A percentile compares a stretch with the other conserved stretches of the same genome.
Evolutionary conservation across 2,113 vertebrate genomes (phyloP).

Genomic region (Bufo bufo): DNA sequence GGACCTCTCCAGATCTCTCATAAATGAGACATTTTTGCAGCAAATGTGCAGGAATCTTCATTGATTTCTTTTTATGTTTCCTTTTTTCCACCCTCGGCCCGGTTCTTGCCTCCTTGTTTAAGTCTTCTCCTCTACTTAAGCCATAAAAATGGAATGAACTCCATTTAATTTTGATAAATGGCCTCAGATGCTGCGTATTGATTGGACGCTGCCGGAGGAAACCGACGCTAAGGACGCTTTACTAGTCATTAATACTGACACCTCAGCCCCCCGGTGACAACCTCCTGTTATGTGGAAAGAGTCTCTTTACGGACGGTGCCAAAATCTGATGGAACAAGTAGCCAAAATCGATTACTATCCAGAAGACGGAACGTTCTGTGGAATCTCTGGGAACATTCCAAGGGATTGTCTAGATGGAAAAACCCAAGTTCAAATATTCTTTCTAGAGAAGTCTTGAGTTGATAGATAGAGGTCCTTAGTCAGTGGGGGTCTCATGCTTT

Average conservation of each 20-base stretch:
- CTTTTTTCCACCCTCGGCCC: background rate
- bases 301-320: background rate
- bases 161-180: slow-evolving; percentile 58
- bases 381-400: slow-evolving; percentile 29
- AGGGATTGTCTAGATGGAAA: background rate
- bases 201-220: slow-evolving; percentile 35
- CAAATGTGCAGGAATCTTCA: slow-evolving; percentile 45
- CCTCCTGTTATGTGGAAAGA: slow-evolving; percentile 31
- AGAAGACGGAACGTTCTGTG: slow-evolving; percentile 29
- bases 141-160: slow-evolving; percentile 50
- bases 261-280: background rate
- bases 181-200: slow-evolving; percentile 38
- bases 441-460: too few relatives aligned
- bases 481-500: too few relatives aligned
- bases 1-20: slow-evolving; percentile 40
- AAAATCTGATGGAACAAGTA: slow-evolving; percentile 53
- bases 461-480: too few relatives aligned
- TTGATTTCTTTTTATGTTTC: slow-evolving; percentile 12
- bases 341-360: slow-evolving; percentile 6
- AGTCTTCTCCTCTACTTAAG: slow-evolving; percentile 43
- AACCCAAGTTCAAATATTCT: too few relatives aligned
- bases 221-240: slow-evolving; percentile 11
- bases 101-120: slow-evolving; percentile 27
- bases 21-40: slow-evolving; percentile 33
- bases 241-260: slow-evolving; percentile 54